Conservation (phyloP, 1,140 invertebrate genomes). For the Muscidifurax raptorellus region DNA sequence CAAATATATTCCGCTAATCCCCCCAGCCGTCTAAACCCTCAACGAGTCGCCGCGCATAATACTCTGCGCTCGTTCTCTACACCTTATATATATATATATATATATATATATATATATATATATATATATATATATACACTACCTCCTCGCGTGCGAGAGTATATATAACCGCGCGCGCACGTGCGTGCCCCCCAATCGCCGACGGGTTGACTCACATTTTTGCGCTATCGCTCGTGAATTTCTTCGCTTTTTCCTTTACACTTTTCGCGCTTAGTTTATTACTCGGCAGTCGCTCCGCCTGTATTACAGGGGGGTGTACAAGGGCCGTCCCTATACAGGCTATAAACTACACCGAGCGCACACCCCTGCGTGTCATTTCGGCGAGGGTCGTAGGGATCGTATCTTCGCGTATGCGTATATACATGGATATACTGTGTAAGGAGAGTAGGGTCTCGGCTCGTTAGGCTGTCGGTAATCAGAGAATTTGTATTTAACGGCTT, state of each 20-base stretch:
- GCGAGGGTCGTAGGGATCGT: not conserved
- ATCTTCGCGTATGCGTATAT: not conserved
- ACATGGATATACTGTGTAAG: too few species aligned
- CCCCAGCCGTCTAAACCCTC: too few species aligned
- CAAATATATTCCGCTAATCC: not conserved
- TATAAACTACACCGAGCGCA: not conserved
- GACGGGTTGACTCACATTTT: not conserved
- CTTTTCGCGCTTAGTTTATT: not conserved
- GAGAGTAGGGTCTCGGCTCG: not conserved
- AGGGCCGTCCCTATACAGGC: not conserved
- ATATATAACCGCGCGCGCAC: not conserved
- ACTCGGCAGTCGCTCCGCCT: not conserved
- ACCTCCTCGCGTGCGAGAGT: not conserved
- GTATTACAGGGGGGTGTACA: too few species aligned
- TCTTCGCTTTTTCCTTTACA: not conserved
- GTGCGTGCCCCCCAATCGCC: not conserved
- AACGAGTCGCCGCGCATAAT: too few species aligned
- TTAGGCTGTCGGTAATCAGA: not conserved
- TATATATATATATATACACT: too few species aligned
- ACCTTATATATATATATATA: too few species aligned
- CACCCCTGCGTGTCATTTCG: not conserved
- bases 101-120: too few species aligned
- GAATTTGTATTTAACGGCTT: not conserved
- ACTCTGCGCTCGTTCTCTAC: too few species aligned
- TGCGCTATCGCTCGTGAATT: not conserved